phyloP scores from a whole-genome alignment of 2,797 vertebrate species.

The Myotis daubentonii region DNA sequence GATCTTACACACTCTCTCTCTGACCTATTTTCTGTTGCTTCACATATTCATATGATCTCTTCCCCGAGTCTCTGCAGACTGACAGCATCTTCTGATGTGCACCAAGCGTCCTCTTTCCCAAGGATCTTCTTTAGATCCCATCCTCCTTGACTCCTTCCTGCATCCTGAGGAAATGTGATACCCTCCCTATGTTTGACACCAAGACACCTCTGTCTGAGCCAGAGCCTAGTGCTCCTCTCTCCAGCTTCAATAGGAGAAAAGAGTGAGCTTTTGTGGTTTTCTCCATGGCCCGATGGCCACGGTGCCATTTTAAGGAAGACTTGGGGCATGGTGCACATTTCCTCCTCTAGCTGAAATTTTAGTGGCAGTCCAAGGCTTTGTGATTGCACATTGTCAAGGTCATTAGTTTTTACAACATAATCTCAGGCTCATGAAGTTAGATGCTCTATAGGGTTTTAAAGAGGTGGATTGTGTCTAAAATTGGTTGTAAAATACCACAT shows the following conservation, averaged over 20 bases:
- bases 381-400: neutral
- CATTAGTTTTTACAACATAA: slow-evolving; percentile 10
- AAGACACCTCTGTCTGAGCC: neutral
- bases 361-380: neutral
- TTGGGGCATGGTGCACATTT: neutral
- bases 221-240: neutral
- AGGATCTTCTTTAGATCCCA: neutral
- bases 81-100: neutral
- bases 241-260: neutral
- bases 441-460: neutral
- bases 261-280: neutral
- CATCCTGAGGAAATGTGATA: neutral
- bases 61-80: neutral
- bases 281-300: neutral
- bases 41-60: neutral
- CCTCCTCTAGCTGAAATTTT: neutral
- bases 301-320: neutral
- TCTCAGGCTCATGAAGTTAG: slow-evolving; percentile 42
- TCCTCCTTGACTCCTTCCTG: neutral
- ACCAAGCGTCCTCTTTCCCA: neutral
- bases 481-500: slow-evolving; percentile 51
- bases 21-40: neutral
- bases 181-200: too few species aligned
- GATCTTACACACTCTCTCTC: neutral
- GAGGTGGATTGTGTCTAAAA: neutral